phyloP scores from a whole-genome alignment of 2,797 vertebrate species.

The Xenops minutus region DNA sequence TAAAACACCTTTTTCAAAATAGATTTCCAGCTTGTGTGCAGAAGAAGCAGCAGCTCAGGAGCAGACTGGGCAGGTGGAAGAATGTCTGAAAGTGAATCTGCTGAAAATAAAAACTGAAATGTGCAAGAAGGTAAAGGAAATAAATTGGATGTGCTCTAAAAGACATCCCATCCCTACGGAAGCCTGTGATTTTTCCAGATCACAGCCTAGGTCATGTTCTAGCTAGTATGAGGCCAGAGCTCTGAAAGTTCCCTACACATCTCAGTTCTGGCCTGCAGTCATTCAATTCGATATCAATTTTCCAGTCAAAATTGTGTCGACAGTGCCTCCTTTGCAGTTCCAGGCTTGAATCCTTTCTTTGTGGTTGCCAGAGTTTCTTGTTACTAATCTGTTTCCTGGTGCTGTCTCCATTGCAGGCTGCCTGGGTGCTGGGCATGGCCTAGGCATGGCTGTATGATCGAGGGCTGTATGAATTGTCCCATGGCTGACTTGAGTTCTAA shows the following conservation, averaged over 20 bases:
- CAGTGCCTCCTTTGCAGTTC: not conserved
- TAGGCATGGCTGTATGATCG: not conserved
- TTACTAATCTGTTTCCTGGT: not conserved
- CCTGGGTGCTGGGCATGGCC: not conserved
- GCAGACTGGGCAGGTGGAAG: slow-evolving; percentile 96
- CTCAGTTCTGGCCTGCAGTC: not conserved
- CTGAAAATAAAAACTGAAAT: slow-evolving; percentile 90
- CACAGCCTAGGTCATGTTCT: not conserved
- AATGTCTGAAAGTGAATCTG: slow-evolving; percentile 95
- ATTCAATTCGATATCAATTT: not conserved
- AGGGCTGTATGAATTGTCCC: not conserved
- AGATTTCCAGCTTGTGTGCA: slow-evolving; percentile 90
- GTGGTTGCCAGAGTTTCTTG: not conserved
- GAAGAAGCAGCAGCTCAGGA: slow-evolving; percentile 97
- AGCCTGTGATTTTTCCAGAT: not conserved
- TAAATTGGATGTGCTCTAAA: not conserved
- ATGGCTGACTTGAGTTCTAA: not conserved
- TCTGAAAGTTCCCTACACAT: not conserved
- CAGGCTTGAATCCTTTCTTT: not conserved
- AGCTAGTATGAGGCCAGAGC: not conserved
- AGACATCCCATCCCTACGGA: not conserved
- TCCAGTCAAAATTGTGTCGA: not conserved
- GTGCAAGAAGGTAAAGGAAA: slow-evolving; percentile 89
- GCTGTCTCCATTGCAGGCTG: not conserved
- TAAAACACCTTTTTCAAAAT: slow-evolving; percentile 27